These are phyloP conservation scores for Craterocephalus amniculus DNA, from an alignment of 2,797 vertebrate species.

Conservation along the genomic window DNA sequence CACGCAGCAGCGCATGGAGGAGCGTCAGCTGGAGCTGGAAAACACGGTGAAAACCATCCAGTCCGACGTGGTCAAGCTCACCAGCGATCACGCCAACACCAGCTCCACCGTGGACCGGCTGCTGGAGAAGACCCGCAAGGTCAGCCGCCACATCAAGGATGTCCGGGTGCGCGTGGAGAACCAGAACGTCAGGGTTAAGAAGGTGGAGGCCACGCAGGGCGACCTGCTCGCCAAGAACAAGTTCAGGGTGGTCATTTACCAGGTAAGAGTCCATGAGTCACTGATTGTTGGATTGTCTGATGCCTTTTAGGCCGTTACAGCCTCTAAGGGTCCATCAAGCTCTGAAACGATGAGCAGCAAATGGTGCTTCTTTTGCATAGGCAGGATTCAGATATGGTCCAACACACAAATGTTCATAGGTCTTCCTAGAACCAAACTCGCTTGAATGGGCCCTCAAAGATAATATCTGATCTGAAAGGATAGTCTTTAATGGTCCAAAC, in stretches of 20 bases:
- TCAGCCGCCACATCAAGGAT: conserved; percentile 94
- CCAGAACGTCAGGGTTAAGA: conserved; percentile 89
- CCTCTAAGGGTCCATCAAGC: not conserved
- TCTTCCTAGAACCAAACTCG: not conserved
- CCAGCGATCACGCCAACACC: conserved; percentile 88
- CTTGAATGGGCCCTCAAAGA: not conserved
- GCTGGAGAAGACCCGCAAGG: conserved; percentile 94
- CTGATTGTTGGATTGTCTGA: not conserved
- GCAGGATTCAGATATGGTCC: too few species aligned
- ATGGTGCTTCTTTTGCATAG: too few species aligned
- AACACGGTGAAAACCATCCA: conserved; percentile 92
- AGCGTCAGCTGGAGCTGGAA: conserved; percentile 93
- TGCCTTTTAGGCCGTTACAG: not conserved
- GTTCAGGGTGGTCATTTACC: conserved; percentile 97
- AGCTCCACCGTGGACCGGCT: conserved; percentile 87
- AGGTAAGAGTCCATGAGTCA: conserved; percentile 47
- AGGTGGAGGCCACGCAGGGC: conserved; percentile 92
- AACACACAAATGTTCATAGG: too few species aligned
- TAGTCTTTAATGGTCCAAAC: not conserved
- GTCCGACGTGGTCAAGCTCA: conserved; percentile 90
- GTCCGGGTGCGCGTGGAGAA: conserved; percentile 93
- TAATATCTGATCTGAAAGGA: not conserved
- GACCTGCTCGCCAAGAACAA: conserved; percentile 97
- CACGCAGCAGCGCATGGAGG: conserved; percentile 95
- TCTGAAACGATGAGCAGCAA: too few species aligned